phyloP scores from a whole-genome alignment of 2,113 vertebrate genomes.

The Arizona elegans region DNA sequence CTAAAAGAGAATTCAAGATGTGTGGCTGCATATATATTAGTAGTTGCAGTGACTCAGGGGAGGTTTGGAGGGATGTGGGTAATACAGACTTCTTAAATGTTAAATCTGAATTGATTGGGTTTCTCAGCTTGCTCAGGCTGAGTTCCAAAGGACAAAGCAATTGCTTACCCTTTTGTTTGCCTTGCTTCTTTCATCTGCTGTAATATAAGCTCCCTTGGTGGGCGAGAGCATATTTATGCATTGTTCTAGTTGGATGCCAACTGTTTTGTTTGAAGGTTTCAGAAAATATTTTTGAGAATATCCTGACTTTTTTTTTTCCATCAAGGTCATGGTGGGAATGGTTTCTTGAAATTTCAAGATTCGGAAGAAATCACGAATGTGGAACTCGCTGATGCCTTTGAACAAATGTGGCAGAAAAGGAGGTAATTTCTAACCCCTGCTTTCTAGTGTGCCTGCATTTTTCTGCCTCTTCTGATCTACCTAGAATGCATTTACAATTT shows the following conservation, averaged over 20 bases:
- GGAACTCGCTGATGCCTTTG: constrained; percentile 95
- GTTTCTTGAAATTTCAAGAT: constrained; percentile 98
- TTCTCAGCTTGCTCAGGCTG: not conserved
- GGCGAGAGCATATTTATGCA: not conserved
- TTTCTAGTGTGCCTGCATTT: not conserved
- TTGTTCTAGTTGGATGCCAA: not conserved
- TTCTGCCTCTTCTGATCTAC: not conserved
- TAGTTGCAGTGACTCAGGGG: not conserved
- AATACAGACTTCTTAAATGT: not conserved
- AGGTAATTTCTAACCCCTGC: constrained; percentile 70
- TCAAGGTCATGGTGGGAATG: constrained; percentile 93
- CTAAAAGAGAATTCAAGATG: not conserved
- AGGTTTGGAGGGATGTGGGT: not conserved
- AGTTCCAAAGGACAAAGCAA: not conserved
- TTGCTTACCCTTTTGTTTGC: not conserved
- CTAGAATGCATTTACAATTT: not conserved
- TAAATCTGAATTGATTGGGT: not conserved
- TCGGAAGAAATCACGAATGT: constrained; percentile 99
- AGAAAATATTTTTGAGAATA: not conserved
- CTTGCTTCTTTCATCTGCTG: not conserved
- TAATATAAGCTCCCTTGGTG: not conserved
- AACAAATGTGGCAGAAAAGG: constrained; percentile 99
- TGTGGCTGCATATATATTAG: not conserved
- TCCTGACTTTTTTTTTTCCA: constrained; percentile 4
- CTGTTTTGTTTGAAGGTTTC: not conserved